Evolutionary conservation across 30 jellyfish, hydroid and myxozoan species (phyloP), one percentile per base, ranked within the genome.

Genomic region (Aurelia sp.): DNA sequence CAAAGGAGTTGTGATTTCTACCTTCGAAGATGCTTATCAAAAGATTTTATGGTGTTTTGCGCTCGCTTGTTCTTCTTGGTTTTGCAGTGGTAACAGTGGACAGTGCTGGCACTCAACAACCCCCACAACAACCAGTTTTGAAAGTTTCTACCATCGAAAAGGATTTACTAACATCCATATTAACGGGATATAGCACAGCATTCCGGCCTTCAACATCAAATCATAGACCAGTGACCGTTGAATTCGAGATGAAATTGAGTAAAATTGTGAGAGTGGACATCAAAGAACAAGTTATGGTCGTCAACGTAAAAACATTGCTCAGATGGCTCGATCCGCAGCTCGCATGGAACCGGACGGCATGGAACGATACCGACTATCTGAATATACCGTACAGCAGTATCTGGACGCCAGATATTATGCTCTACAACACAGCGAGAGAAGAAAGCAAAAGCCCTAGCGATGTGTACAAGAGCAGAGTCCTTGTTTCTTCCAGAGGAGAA

Each of bases 381-480:
- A 86, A 64, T 23, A 57, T 75, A n/a, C 89, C 89, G 19, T 11
- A 60, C 19, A 20, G 68, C 19, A 66, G 48, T 4, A 11, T 86
- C 12, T 86, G 95, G 95, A 79, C 80, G 4, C 95, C 95, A 1
- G 95, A 86, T 59, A 86, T 86, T 6, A 65, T 75, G 89, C 79
- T 86, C 2, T 57, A 65, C 52, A 86, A 86, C 84, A 86, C 85
- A 4, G 95, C 95, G 11, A 69, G 70, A 16, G 95, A 65, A 13
- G 79, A 74, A 33, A 86, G 95, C 77, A 52, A 66, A 50, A 41
- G 62, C 65, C 82, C 78, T 17, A 18, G 47, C 27, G 95, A 86
- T 35, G 53, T 86, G 70, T 86, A 68, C 62, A 86, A 86, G 81
- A 48, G 71, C 35, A 74, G 68, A 20, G 85, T 75, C 40, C 71